Evolutionary conservation across 2,113 vertebrate genomes (phyloP), one percentile per base, ranked within the genome.

Genomic region (Lamprologus ornatipinnis): DNA sequence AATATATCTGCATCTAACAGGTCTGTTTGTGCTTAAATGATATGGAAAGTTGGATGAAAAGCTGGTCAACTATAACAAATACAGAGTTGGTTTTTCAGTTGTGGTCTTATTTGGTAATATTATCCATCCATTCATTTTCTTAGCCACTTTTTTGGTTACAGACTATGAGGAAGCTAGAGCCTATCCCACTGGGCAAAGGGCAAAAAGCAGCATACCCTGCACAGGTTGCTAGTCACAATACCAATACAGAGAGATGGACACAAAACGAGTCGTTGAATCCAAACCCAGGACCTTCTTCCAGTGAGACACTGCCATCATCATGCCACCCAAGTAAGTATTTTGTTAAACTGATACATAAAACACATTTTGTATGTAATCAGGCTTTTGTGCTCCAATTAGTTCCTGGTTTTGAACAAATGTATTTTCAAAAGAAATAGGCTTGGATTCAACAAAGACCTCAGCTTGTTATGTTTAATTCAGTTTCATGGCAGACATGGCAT

Each of bases 401-500:
- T 88, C 42, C 78, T 70, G 80, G 83, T 83, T 88, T 60, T 57
- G 45, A 85, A 81, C 49, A 68, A 79, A 85, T 23, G 33, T 45
- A 5, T 47, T 63, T 17, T 35, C 11, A 42, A 83, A 83, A 81
- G 31, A 63, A 81, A 63, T 4, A 8, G 11, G 70, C 84, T 40
- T 40, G 35, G 42, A 73, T 65, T 86, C 14, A 12, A 86, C 85
- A 92, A 92, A 87, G 33, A 91, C 17, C 33, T 60, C 31, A n/a
- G 68, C 60, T 87, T 35, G 51, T 55, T 53, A 86, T 83, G 83
- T 85, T 84, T 84, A 83, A 86, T 92, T 87, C 60, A 49, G 80
- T 93, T 92, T 91, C 70, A 88, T 33, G 87, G 88, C 89, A 90
- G 84, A 87, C 54, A 23, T 53, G 53, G 42, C 84, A 82, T 81